Base-by-base conservation (phyloP, 2,888 invertebrate species). In the Pimpla rufipes region DNA sequence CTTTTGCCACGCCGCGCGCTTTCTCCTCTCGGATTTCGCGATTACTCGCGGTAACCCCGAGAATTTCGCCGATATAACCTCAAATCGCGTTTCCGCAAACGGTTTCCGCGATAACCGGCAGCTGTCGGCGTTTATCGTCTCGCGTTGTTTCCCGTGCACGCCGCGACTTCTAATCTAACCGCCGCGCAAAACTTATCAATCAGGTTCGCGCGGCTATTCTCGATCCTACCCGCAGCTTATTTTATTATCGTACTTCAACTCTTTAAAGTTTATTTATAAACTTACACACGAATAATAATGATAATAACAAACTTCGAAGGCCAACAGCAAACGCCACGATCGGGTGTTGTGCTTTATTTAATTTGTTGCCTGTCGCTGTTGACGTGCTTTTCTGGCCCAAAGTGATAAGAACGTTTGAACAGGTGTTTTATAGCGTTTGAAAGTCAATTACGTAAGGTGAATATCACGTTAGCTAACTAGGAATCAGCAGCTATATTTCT, bases 61-160 rank as follows among this genome's bases (percentile, higher is more conserved):
- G 13, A 55, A 21, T 59, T 18, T 66, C 18, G 64, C 0, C 29
- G 18, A 21, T 62, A 52, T 83, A 83, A 79, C 83, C 83, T 83
- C 79, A 79, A 79, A 79, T 1, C 16, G n/a, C 16, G 40, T 23
- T 62, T 37, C 45, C 18, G 18, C 10, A n/a, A n/a, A n/a, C n/a
- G n/a, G 23, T 71, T 21, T 40, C 74, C 13, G 29, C 23, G 16
- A n/a, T 16, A 57, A 71, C 79, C 79, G 79, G 75, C 67, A 18
- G 52, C 57, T 75, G 42, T 52, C 52, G 16, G n/a, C 59, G 8
- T 42, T 29, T 50, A 40, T 59, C 37, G 16, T 45, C 37, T 0
- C 70, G 35, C 23, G 42, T 16, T 23, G 10, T 71, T 71, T 57
- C 23, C 23, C 23, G 42, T 45, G 8, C 10, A 18, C 40, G n/a